Evolutionary conservation across 1,140 invertebrate species (phyloP).

Genomic region (Aphidius ervi): DNA sequence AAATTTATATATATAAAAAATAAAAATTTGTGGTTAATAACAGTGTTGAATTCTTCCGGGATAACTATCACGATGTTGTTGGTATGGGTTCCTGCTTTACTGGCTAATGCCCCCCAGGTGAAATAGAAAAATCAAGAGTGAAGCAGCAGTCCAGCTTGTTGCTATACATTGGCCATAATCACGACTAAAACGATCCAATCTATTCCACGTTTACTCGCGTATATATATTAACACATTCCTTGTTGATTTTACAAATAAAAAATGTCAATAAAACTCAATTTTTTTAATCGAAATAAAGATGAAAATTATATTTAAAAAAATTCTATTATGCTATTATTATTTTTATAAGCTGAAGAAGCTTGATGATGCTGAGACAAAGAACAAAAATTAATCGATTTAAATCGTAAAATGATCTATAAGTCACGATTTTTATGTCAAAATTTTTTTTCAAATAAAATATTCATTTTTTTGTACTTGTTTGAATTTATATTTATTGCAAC

Average conservation of each 20-base stretch:
- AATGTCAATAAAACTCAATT: not conserved
- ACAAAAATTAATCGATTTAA: too few species aligned
- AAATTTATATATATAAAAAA: not conserved
- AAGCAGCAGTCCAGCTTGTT: not conserved
- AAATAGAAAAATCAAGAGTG: not conserved
- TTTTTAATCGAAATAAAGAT: too few species aligned
- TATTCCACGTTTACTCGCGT: conserved; percentile 9
- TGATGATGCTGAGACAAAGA: too few species aligned
- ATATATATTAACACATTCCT: not conserved
- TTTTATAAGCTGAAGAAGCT: too few species aligned
- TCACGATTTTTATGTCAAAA: too few species aligned
- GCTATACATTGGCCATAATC: conserved; percentile 20
- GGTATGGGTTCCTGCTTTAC: not conserved
- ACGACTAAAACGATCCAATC: conserved; percentile 19
- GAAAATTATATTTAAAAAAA: too few species aligned
- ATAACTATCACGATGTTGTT: conserved; percentile 18
- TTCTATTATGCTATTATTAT: too few species aligned
- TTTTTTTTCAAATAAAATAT: too few species aligned
- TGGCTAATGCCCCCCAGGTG: not conserved
- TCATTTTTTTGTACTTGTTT: too few species aligned
- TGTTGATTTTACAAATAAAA: conserved; percentile 5
- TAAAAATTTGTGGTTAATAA: conserved; percentile 27
- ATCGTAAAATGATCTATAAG: too few species aligned
- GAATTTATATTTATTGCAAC: too few species aligned
- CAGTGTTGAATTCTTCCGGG: conserved; percentile 26